phyloP scores from a whole-genome alignment of 2,113 vertebrate genomes.

The Cyprinodon brontotheroides region DNA sequence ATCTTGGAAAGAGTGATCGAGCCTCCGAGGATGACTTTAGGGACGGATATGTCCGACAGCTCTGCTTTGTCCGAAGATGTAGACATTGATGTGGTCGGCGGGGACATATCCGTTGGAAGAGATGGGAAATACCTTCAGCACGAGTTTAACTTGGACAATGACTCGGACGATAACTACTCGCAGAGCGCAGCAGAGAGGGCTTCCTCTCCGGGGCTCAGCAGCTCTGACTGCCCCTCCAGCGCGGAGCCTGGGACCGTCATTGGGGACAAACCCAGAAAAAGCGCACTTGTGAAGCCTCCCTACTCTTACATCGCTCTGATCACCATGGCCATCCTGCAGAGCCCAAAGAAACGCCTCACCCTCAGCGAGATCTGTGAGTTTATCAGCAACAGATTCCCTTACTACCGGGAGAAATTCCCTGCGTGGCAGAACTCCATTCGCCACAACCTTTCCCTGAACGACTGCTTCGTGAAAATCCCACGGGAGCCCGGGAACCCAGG shows the following conservation, averaged over 20 bases:
- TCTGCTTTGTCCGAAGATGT: conserved; percentile 88
- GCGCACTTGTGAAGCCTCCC: conserved; percentile 86
- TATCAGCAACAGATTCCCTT: conserved; percentile 94
- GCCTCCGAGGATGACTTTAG: conserved; percentile 85
- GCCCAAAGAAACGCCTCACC: conserved; percentile 93
- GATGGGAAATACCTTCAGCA: conserved; percentile 80
- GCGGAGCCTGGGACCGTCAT: conserved; percentile 58
- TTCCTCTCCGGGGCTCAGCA: conserved; percentile 77
- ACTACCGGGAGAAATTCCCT: conserved; percentile 94
- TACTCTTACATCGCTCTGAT: conserved; percentile 97
- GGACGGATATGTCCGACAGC: conserved; percentile 87
- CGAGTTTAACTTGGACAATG: conserved; percentile 81
- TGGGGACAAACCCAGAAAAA: conserved; percentile 85
- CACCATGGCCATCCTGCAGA: conserved; percentile 97
- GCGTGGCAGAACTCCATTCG: conserved; percentile 96
- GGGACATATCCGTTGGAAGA: conserved; percentile 82
- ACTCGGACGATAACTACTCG: conserved; percentile 83
- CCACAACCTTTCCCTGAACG: conserved; percentile 92
- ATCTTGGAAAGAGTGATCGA: conserved; percentile 62
- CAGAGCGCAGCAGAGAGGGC: conserved; percentile 76
- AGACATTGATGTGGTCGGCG: conserved; percentile 96
- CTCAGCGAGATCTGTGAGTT: conserved; percentile 98
- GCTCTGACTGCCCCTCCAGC: conserved; percentile 73
- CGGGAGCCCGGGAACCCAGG: conserved; percentile 90
- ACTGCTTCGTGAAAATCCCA: conserved; percentile 95